Base-by-base conservation (phyloP, 1,140 invertebrate species). In the Monochamus saltuarius region DNA sequence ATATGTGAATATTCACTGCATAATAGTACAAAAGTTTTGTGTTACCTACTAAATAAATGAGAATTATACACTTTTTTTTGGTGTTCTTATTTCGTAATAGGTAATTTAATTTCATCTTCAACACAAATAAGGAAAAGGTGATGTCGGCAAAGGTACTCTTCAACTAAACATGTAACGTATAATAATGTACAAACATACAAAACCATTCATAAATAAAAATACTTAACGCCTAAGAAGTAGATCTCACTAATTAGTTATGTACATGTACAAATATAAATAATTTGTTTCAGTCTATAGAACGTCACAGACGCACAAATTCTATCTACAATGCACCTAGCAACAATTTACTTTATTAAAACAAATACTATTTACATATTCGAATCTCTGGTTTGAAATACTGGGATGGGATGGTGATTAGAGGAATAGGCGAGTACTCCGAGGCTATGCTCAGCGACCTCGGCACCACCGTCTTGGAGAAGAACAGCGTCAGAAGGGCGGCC, bases 401-500 rank as follows among this genome's bases (percentile, higher is more conserved):
- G 0, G 56, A 16, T 1, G 65, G 58, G 16, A 66, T 57, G 19
- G 45, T 52, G 13, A 66, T 63, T 19, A 66, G 58, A 17, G 65
- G 65, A 19, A 66, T 50, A 9, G 65, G 37, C 3, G 58, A 37
- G 29, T 66, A 66, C 13, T 66, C 65, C n/a, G 64, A 56, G 11
- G 36, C 37, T 13, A 62, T 47, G 17, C 61, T 61, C 7, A 66
- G 43, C 13, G 53, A 29, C 4, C 47, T 50, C 2, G 61, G 61
- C 14, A 63, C 40, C 2, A 10, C 13, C n/a, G 61, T 34, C 13
- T 38, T 46, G 3, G 61, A 36, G 59, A 57, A 63, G 29, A 66
- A 51, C 38, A 66, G 35, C 19, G 45, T 61, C 22, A 57, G 56
- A n/a, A 79, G 36, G 0, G 78, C 66, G 0, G 77, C 74, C 11